Percentiles rank a stretch among this genome's conserved stretches.
These are phyloP conservation scores for Eupeodes latifasciatus DNA, from an alignment of 2,888 invertebrate species.

Conservation along the genomic window DNA sequence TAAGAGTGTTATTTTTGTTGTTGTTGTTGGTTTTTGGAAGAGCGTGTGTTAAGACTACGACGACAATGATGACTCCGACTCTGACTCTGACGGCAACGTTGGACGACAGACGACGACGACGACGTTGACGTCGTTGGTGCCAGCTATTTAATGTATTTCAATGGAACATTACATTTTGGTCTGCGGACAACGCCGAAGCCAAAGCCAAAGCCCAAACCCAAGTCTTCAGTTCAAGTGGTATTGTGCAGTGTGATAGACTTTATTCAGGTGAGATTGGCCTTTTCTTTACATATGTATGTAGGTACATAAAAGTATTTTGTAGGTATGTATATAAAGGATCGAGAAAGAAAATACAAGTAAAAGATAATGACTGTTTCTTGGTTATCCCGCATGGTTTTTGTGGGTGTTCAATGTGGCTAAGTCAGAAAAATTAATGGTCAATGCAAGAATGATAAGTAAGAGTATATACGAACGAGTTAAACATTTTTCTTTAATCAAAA, in stretches of 20 bases:
- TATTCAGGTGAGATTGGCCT: conserved; percentile 55
- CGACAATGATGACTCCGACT: conserved; percentile 21
- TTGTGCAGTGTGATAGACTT: conserved; percentile 52
- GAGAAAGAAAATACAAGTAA: conserved; percentile 34
- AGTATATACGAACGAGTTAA: not conserved
- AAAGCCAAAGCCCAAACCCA: not conserved
- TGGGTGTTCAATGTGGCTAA: conserved; percentile 27
- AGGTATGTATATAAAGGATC: conserved; percentile 17
- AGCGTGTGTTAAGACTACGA: conserved; percentile 50
- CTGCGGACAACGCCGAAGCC: not conserved
- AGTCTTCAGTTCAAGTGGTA: conserved; percentile 1
- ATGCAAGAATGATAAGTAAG: not conserved
- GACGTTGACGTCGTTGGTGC: conserved; percentile 33
- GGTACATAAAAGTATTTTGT: not conserved
- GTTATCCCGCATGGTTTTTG: conserved; percentile 18
- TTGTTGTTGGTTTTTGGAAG: conserved; percentile 3
- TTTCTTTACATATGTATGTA: too few relatives aligned
- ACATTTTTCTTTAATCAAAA: too few relatives aligned
- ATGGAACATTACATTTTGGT: conserved; percentile 68
- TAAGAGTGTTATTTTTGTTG: conserved; percentile 11
- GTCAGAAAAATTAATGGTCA: conserved; percentile 35
- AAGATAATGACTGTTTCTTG: conserved; percentile 66
- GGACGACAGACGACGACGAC: conserved; percentile 4
- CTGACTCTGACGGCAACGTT: conserved; percentile 7
- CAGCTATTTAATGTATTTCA: conserved; percentile 75